These are phyloP conservation scores for Echinops telfairi DNA, from an alignment of 2,113 vertebrate species.

Conservation along the genomic window DNA sequence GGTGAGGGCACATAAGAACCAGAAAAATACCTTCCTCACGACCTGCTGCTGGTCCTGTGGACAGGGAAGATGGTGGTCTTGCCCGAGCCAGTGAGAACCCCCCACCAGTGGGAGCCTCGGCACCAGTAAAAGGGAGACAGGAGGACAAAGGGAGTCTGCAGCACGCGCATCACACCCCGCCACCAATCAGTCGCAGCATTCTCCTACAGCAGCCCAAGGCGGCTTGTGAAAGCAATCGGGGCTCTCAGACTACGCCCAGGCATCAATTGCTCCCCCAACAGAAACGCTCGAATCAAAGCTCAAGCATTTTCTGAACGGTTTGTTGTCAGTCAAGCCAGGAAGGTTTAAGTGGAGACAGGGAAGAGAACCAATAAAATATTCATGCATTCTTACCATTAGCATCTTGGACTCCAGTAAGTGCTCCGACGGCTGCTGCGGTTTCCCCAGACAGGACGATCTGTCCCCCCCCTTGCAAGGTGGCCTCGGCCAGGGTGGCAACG, in stretches of 20 bases:
- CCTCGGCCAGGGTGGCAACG: conserved; percentile 97
- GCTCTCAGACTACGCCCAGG: conserved; percentile 36
- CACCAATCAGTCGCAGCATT: neutral
- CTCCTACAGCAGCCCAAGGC: neutral
- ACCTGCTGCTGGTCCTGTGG: neutral
- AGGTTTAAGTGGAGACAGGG: conserved; percentile 73
- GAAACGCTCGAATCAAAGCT: conserved; percentile 68
- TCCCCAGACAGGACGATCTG: conserved; percentile 98
- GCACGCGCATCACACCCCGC: neutral
- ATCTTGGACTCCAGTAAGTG: conserved; percentile 96
- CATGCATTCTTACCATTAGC: conserved; percentile 90
- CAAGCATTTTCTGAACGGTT: conserved; percentile 53
- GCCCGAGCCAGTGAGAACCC: neutral
- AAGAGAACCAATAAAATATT: conserved; percentile 71
- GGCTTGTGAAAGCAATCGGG: conserved; percentile 41
- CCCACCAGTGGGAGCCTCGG: neutral
- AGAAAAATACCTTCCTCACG: neutral
- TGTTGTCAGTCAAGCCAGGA: conserved; percentile 44
- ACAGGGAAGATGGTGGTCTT: neutral
- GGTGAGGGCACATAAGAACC: neutral
- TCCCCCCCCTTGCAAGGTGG: conserved; percentile 97
- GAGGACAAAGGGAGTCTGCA: conserved; percentile 7
- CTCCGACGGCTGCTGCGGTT: conserved; percentile 97
- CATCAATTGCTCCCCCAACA: conserved; percentile 39
- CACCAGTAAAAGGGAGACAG: neutral